Evolutionary conservation across 1,140 invertebrate species (phyloP), one percentile per base, ranked within the genome.

Genomic region (Lepidurus arcticus): DNA sequence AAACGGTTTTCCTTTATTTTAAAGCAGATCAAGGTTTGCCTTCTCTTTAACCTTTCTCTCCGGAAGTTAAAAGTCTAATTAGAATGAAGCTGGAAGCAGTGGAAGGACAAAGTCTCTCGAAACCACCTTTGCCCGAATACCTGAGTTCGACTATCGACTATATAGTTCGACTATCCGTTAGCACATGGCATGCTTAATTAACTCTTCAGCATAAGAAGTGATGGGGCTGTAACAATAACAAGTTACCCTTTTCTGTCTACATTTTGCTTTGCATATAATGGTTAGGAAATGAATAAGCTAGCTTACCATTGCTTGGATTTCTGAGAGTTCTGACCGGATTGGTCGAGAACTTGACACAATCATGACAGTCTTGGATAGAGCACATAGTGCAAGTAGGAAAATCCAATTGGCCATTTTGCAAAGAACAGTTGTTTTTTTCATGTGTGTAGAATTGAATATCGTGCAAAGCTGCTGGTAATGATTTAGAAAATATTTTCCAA

Each of bases 31-130:
- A 65, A 65, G 53, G 53, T 21, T 21, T 65, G 16, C 53, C 53
- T 42, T 75, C 34, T 26, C 24, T 75, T 44, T n/a, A 75, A 9
- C 42, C 34, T 75, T 75, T 24, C 74, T 42, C 74, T 75, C 42
- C 74, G 74, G 42, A 75, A 75, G 74, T 75, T 75, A 65, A 16
- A 65, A 4, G 21, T 21, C 13, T 65, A 65, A 65, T 0, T 65
- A 65, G 53, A 65, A 65, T 65, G 53, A 16, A 65, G 53, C 13
- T 65, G 2, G 53, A 65, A 65, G 13, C 1, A 65, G 53, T 65
- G n/a, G 53, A 65, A 65, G 11, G 53, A 65, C 53, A 21, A 34
- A 3, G 1, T 34, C 34, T 65, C 21, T 13, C 21, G 21, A 65
- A n/a, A 16, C 16, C 2, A 4, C 7, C 3, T 65, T 65, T 65